phyloP scores from a whole-genome alignment of 2,888 invertebrate genomes.

The Lithophane ornitopus region DNA sequence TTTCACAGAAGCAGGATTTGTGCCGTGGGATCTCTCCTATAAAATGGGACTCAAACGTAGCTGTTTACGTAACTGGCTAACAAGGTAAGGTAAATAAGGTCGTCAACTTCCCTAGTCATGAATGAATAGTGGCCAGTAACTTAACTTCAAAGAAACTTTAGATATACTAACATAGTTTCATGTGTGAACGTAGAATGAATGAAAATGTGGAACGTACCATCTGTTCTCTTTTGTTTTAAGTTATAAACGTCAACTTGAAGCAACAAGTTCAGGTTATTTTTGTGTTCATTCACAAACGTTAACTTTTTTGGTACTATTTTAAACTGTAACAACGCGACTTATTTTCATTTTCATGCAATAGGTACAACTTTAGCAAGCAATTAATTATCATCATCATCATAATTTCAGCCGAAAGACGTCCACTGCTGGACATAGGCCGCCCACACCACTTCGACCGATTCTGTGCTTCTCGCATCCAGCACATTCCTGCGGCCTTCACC shows the following conservation, averaged over 20 bases:
- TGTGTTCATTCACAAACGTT: conserved; percentile 34
- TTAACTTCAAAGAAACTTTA: conserved; percentile 23
- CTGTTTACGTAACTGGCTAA: not conserved
- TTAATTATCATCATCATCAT: no score
- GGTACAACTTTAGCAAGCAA: not conserved
- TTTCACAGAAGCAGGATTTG: not conserved
- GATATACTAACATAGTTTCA: conserved; percentile 17
- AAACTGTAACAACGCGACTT: not conserved
- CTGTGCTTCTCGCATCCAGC: no score
- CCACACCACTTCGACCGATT: no score
- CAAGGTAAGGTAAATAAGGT: not conserved
- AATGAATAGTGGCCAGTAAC: conserved; percentile 7
- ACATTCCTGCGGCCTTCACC: no score
- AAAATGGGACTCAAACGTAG: not conserved
- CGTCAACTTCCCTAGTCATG: not conserved
- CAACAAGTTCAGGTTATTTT: conserved; percentile 40
- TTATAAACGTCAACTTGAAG: conserved; percentile 40
- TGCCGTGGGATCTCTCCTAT: not conserved
- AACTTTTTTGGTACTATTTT: conserved; percentile 1
- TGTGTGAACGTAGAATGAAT: conserved; percentile 37
- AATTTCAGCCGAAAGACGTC: no score
- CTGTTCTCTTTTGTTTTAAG: conserved; percentile 44
- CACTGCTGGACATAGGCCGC: no score
- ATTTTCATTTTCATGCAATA: not conserved
- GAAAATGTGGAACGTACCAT: conserved; percentile 34